Evolutionary conservation across 2,113 vertebrate species (phyloP).

Genomic region (Echinops telfairi): DNA sequence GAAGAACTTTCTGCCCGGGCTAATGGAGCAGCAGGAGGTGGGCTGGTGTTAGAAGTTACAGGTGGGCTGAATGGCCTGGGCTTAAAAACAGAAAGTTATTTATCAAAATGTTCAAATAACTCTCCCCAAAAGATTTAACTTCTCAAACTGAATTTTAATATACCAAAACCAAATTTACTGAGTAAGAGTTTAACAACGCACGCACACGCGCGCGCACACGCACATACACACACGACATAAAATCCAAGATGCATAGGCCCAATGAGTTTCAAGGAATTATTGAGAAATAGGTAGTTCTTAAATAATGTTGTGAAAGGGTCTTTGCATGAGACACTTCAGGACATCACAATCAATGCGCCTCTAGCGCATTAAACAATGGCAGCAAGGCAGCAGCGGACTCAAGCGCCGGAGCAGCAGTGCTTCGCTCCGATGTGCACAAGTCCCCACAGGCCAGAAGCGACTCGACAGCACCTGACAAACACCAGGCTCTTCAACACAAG

Average conservation of each 20-base stretch:
- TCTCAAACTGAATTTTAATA: conserved; percentile 44
- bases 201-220: too few relatives aligned
- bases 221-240: background rate
- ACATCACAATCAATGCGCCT: background rate
- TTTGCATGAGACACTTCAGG: conserved; percentile 21
- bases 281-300: conserved; percentile 21
- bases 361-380: too few relatives aligned
- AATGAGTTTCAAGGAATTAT: conserved; percentile 45
- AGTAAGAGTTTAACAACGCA: background rate
- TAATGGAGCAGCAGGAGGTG: conserved; percentile 93
- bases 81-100: conserved; percentile 85
- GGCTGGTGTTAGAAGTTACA: conserved; percentile 92
- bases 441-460: too few relatives aligned
- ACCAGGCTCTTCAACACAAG: too few relatives aligned
- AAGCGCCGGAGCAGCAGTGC: too few relatives aligned
- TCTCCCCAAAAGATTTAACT: conserved; percentile 35
- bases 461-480: too few relatives aligned
- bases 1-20: conserved; percentile 98
- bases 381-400: background rate
- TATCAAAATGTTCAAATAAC: conserved; percentile 63
- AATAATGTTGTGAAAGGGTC: conserved; percentile 42
- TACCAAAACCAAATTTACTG: conserved; percentile 50
- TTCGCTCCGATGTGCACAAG: too few relatives aligned
- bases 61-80: conserved; percentile 96
- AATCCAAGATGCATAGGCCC: conserved; percentile 15